phyloP scores from a whole-genome alignment of 2,888 invertebrate genomes.

The Danaus chrysippus region DNA sequence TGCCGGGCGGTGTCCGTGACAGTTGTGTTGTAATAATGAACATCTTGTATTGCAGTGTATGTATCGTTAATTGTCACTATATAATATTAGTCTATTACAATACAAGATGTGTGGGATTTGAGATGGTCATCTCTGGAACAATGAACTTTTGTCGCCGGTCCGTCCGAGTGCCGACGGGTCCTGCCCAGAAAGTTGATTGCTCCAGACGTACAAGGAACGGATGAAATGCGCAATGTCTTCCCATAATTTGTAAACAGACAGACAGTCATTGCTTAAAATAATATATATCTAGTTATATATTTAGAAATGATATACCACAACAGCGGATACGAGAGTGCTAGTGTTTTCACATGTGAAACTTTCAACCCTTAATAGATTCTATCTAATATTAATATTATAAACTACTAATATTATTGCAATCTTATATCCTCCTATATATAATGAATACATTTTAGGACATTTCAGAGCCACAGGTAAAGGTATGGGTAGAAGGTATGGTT shows the following conservation, averaged over 20 bases:
- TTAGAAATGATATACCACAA: conserved; percentile 70
- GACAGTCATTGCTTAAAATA: conserved; percentile 75
- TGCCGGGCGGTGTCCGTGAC: conserved; percentile 17
- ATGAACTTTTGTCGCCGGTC: conserved; percentile 45
- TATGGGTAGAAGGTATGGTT: conserved; percentile 61
- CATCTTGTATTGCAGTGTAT: conserved; percentile 56
- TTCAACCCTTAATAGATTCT: conserved; percentile 62
- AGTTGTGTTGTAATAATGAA: conserved; percentile 36
- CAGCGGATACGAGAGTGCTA: conserved; percentile 76
- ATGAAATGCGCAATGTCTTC: conserved; percentile 80
- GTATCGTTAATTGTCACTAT: conserved; percentile 23
- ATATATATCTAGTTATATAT: conserved; percentile 67
- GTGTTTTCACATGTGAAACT: conserved; percentile 80
- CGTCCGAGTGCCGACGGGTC: too few relatives aligned
- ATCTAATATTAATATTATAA: conserved; percentile 73
- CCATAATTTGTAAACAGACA: conserved; percentile 74
- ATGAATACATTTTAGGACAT: conserved; percentile 58
- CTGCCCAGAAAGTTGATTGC: conserved; percentile 56
- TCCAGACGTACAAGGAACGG: conserved; percentile 73
- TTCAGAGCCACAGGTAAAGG: conserved; percentile 73
- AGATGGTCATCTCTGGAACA: conserved; percentile 61
- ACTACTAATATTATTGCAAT: conserved; percentile 70
- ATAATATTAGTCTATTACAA: conserved; percentile 32
- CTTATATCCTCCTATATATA: conserved; percentile 54
- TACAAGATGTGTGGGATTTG: conserved; percentile 66